A percentile compares a stretch with the other conserved stretches of the same genome.
Conservation (phyloP, 2,888 invertebrate species). For the Ormyrus nitidulus region DNA sequence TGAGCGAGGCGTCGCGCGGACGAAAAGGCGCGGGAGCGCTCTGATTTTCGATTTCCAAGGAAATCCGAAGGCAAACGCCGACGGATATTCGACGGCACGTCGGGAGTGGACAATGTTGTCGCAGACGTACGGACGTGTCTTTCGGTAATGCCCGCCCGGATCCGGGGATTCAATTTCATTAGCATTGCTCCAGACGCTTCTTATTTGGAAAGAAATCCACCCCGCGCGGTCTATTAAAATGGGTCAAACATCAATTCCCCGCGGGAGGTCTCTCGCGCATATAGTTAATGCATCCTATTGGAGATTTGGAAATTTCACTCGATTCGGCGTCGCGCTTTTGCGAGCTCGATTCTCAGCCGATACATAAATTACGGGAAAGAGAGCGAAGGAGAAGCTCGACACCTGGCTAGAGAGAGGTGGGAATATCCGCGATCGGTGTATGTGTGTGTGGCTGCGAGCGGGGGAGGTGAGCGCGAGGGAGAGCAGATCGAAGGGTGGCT, state of each 20-base stretch:
- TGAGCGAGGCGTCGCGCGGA: constrained; percentile 66
- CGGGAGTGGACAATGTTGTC: constrained; percentile 26
- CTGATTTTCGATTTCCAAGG: constrained; percentile 57
- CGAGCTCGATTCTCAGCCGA: constrained; percentile 9
- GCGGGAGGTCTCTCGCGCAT: too few species aligned
- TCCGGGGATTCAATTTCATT: constrained; percentile 48
- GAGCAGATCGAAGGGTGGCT: constrained; percentile 58
- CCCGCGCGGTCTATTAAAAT: too few species aligned
- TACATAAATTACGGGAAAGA: constrained; percentile 3
- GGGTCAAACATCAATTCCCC: too few species aligned
- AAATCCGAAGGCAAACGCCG: constrained; percentile 56
- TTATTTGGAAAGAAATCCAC: too few species aligned
- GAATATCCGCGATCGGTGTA: background rate
- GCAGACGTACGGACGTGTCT: constrained; percentile 40
- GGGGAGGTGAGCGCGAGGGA: constrained; percentile 39
- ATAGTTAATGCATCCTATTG: too few species aligned
- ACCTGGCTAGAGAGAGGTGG: too few species aligned
- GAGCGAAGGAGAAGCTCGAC: background rate
- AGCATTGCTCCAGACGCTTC: background rate
- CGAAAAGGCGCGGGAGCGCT: constrained; percentile 2
- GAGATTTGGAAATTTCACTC: too few species aligned
- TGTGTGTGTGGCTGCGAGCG: background rate
- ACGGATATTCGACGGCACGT: constrained; percentile 50
- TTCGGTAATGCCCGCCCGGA: constrained; percentile 44
- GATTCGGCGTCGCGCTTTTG: too few species aligned